phyloP scores from a whole-genome alignment of 2,113 vertebrate genomes.

The Genyomyrus donnyi region DNA sequence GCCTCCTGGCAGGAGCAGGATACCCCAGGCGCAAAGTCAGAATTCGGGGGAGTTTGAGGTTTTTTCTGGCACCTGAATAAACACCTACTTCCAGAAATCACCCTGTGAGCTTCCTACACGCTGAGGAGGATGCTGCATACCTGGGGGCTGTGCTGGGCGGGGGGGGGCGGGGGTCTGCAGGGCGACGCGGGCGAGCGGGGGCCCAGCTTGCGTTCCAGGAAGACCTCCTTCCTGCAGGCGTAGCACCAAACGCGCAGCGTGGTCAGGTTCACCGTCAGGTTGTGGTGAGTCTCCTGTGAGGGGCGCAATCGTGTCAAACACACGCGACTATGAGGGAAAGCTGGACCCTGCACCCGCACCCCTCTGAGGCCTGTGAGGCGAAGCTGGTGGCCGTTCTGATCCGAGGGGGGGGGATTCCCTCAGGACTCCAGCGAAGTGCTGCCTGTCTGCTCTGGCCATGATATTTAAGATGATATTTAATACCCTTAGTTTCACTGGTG shows the following conservation, averaged over 20 bases:
- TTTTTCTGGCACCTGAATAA: background rate
- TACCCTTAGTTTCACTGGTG: background rate
- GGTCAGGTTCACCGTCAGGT: constrained; percentile 93
- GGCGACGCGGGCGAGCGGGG: constrained; percentile 59
- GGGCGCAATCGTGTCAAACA: background rate
- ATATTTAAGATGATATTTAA: background rate
- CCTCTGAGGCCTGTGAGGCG: background rate
- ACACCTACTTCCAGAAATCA: background rate
- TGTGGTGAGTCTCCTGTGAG: constrained; percentile 83
- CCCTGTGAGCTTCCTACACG: background rate
- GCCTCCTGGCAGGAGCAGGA: constrained; percentile 54
- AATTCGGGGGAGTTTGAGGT: background rate
- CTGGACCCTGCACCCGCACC: background rate
- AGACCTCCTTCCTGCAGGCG: constrained; percentile 92
- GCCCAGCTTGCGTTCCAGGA: constrained; percentile 87
- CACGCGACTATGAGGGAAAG: background rate
- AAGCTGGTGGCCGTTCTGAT: background rate
- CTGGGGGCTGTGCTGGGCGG: constrained; percentile 60
- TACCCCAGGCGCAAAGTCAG: background rate
- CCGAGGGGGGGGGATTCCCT: background rate
- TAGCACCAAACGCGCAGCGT: constrained; percentile 98
- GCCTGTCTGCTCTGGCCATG: background rate
- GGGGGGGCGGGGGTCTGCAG: constrained; percentile 57
- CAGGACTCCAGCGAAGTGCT: background rate
- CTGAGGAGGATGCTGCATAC: constrained; percentile 44